These are phyloP conservation scores for Crepidodera aurea DNA, from an alignment of 2,888 invertebrate genomes.

Conservation along the genomic window DNA sequence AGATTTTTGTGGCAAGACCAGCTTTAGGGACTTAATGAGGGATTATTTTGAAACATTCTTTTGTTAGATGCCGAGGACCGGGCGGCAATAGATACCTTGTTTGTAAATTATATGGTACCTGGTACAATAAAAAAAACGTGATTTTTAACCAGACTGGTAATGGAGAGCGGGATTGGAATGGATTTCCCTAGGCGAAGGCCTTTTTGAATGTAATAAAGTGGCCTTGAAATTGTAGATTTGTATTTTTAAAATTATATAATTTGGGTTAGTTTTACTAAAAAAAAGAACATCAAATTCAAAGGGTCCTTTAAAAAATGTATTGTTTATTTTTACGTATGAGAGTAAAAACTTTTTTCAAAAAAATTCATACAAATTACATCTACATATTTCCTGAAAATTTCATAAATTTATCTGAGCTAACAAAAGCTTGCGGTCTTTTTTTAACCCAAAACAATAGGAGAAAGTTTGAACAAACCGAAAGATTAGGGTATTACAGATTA, in stretches of 20 bases:
- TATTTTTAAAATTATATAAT: not conserved
- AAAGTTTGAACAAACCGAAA: too few relatives aligned
- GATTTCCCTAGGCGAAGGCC: slow-evolving; percentile 3
- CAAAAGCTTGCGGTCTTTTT: too few relatives aligned
- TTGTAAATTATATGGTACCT: slow-evolving; percentile 33
- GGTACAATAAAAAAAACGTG: slow-evolving; percentile 21
- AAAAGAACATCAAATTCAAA: too few relatives aligned
- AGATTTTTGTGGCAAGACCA: slow-evolving; percentile 34
- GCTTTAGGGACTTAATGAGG: slow-evolving; percentile 29
- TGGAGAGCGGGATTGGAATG: slow-evolving; percentile 10
- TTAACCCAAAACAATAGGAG: too few relatives aligned
- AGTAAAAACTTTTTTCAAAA: too few relatives aligned
- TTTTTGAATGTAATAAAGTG: not conserved
- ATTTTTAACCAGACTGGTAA: slow-evolving; percentile 27
- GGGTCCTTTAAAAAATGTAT: too few relatives aligned
- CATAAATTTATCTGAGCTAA: too few relatives aligned
- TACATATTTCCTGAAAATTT: too few relatives aligned
- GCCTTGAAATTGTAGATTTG: not conserved
- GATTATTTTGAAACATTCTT: slow-evolving; percentile 32
- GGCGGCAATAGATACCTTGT: slow-evolving; percentile 26
- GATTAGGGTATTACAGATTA: too few relatives aligned
- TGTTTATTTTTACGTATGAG: too few relatives aligned
- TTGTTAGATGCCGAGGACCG: slow-evolving; percentile 30
- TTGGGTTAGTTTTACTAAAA: too few relatives aligned
- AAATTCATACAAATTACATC: too few relatives aligned